Conservation (phyloP, 2,113 vertebrate genomes). For the Prochilodus magdalenae region DNA sequence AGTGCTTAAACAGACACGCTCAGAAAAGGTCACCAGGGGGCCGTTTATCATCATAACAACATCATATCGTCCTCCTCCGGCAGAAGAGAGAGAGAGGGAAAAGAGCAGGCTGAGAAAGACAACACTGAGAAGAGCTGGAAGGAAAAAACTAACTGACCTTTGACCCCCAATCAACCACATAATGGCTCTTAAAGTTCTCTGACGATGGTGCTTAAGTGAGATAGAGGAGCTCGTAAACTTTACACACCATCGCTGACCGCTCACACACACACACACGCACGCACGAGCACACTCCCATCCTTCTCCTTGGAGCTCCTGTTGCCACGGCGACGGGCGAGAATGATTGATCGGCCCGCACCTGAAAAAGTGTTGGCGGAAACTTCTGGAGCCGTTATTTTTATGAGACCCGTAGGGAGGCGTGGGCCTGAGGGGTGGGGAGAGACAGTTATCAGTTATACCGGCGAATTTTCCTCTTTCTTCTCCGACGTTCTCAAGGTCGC, state of each 20-base stretch:
- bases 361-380: conserved; percentile 43
- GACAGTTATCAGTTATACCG: conserved; percentile 19
- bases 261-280: conserved; percentile 3
- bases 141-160: background rate
- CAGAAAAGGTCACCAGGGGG: no score
- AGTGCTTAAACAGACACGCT: no score
- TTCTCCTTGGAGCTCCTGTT: conserved; percentile 54
- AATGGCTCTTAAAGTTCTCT: background rate
- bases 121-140: background rate
- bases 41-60: no score
- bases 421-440: conserved; percentile 31
- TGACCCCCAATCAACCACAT: background rate
- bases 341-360: conserved; percentile 51
- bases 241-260: background rate
- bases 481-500: conserved; percentile 49
- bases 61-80: no score
- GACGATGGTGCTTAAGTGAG: no score
- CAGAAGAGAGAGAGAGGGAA: conserved; percentile 32
- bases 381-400: conserved; percentile 58
- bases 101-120: background rate
- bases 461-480: conserved; percentile 34
- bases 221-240: background rate
- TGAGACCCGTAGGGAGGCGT: conserved; percentile 48
- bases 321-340: conserved; percentile 49
- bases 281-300: conserved; percentile 8